Conservation (phyloP, 2,113 vertebrate genomes). For the Lagopus muta region DNA sequence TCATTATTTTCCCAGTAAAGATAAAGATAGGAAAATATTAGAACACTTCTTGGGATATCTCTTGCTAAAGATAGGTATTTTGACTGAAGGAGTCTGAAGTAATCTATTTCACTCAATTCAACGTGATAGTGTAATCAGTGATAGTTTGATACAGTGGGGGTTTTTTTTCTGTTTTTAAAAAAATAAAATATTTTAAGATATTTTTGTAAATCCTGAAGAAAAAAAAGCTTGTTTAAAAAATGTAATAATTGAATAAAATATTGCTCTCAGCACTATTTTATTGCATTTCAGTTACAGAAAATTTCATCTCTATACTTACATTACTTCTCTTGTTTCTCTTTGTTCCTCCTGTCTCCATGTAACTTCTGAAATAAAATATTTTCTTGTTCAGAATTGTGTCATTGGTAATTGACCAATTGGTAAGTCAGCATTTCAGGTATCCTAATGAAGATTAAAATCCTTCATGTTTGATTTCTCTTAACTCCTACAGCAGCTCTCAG, state of each 20-base stretch:
- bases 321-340: background rate
- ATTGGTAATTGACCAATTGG: background rate
- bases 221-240: background rate
- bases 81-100: background rate
- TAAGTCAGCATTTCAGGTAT: background rate
- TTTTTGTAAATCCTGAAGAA: background rate
- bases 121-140: background rate
- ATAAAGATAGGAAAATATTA: background rate
- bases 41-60: background rate
- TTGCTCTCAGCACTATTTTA: background rate
- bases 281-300: background rate
- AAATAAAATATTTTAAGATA: background rate
- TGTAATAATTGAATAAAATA: background rate
- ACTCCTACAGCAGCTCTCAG: background rate
- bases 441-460: background rate
- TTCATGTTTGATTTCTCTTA: background rate
- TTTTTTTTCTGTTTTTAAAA: background rate
- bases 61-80: background rate
- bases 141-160: background rate
- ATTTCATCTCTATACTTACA: background rate
- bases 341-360: background rate
- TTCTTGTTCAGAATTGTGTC: background rate
- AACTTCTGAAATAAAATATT: background rate
- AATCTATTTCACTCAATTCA: background rate
- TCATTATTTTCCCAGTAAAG: background rate